These are phyloP conservation scores for Dolichopus griseipennis DNA, from an alignment of 2,888 invertebrate species.

Conservation along the genomic window DNA sequence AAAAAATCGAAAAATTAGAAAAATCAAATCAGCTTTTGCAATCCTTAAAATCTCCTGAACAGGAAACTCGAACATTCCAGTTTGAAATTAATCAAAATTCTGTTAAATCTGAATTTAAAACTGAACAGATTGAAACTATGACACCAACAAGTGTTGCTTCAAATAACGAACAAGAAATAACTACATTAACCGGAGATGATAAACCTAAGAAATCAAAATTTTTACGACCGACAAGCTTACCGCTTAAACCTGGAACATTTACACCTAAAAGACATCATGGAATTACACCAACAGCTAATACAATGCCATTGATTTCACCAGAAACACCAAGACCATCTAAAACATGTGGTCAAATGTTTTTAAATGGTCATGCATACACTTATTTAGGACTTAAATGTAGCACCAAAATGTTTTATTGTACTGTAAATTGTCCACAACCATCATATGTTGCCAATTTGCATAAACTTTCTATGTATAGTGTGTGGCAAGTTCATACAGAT, in stretches of 20 bases:
- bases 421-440: conserved; percentile 86
- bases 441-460: conserved; percentile 86
- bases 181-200: conserved; percentile 14
- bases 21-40: conserved; percentile 20
- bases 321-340: conserved; percentile 86
- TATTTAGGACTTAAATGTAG: conserved; percentile 85
- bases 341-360: conserved; percentile 77
- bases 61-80: conserved; percentile 39
- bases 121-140: conserved; percentile 40
- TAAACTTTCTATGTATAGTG: conserved; percentile 93
- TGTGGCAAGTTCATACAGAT: conserved; percentile 75
- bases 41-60: conserved; percentile 20
- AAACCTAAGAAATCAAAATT: conserved; percentile 50
- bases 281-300: conserved; percentile 71
- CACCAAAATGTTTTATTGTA: conserved; percentile 85
- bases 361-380: conserved; percentile 87
- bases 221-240: conserved; percentile 70
- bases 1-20: conserved; percentile 24
- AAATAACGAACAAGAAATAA: conserved; percentile 12
- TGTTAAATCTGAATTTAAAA: conserved; percentile 30
- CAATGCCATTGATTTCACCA: conserved; percentile 76
- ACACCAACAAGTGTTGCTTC: conserved; percentile 18
- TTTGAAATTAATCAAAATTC: conserved; percentile 27
- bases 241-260: conserved; percentile 75
- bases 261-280: conserved; percentile 74